These are phyloP conservation scores for Plusia festucae DNA, from an alignment of 2,888 invertebrate genomes.

Conservation along the genomic window DNA sequence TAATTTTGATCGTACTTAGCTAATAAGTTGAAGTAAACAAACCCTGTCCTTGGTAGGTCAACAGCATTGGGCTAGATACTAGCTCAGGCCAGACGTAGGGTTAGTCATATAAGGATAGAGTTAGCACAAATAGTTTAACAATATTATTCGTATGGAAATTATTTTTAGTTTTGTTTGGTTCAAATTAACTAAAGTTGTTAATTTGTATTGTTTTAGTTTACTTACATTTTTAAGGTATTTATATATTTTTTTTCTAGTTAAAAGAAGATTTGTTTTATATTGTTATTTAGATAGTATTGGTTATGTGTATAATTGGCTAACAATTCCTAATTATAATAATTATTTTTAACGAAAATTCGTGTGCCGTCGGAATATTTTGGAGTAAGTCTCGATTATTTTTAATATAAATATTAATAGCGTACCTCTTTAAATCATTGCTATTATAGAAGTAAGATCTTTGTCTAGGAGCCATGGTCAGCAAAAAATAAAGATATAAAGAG, in stretches of 20 bases:
- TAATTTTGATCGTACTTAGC: background rate
- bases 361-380: background rate
- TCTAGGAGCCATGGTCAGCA: no score
- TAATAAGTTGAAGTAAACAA: background rate
- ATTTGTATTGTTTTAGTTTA: background rate
- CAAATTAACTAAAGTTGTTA: background rate
- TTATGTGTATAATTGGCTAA: no score
- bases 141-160: background rate
- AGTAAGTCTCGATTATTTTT: no score
- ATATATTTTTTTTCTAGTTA: background rate
- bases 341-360: no score
- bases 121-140: slow-evolving; percentile 1
- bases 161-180: background rate
- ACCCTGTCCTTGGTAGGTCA: slow-evolving; percentile 1
- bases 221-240: background rate
- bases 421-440: no score
- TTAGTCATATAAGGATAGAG: slow-evolving; percentile 4
- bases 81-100: background rate
- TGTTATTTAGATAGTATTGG: no score
- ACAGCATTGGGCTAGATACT: background rate
- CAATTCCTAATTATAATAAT: no score
- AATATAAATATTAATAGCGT: no score
- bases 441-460: no score
- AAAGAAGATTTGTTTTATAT: no score
- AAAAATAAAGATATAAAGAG: no score